Base-by-base conservation (phyloP, 2,113 vertebrate genomes). In the Lepus americanus region DNA sequence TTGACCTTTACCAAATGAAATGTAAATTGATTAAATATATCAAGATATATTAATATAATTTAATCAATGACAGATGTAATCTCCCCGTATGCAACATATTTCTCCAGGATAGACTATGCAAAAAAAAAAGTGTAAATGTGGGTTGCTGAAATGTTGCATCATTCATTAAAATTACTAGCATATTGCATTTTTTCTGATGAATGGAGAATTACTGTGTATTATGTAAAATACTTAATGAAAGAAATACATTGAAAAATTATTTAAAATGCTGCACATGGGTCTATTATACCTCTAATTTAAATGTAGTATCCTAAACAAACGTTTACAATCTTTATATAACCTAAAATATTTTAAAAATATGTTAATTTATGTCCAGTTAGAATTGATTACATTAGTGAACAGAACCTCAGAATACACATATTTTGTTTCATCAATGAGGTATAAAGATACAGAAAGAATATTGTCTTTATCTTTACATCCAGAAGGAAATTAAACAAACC, bases 1-100 rank as follows among this genome's bases (percentile, higher is more conserved):
- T 92, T 90, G 77, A 92, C 64, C 84, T 95, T 73, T 87, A 67
- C n/a, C 87, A 93, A 89, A 78, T 73, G 49, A 92, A 87, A 79
- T 95, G 33, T 73, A 84, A 93, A 87, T 83, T 93, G 72, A 94
- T 90, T 83, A 92, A 92, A 77, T 23, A 39, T 76, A 78, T 89
- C 36, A 89, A 92, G 63, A 25, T 72, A 78, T 14, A 92, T 63
- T 59, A 92, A 83, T 92, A 67, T 69, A 88, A 67, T 49, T 61
- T 84, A 90, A 93, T 16, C 19, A 72, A 82, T 14, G 77, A 19
- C 31, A 73, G 29, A 44, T 33, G 22, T 84, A 90, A 84, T 90
- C 79, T 87, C 19, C 39, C 19, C 69, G 12, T 12, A 90, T 64
- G 25, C 9, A 90, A 51, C 19, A 66, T 10, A 80, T 72, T 44